These are phyloP conservation scores for Lypha dubia DNA, from an alignment of 2,888 invertebrate genomes.

Conservation along the genomic window DNA sequence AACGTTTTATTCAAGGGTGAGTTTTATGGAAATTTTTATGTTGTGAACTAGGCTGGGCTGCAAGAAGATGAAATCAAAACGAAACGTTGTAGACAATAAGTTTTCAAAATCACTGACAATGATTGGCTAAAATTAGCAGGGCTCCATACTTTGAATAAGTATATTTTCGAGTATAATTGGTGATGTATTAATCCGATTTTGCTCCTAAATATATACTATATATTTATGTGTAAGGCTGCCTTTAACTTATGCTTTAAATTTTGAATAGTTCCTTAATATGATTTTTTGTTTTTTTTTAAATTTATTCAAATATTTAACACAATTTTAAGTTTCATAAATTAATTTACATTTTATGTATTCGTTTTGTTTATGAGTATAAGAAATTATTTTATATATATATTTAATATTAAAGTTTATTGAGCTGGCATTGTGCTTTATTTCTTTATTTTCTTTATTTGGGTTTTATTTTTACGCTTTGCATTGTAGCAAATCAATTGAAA, in stretches of 20 bases:
- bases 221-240: neutral
- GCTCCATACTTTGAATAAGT: too few relatives aligned
- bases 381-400: neutral
- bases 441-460: conserved; percentile 40
- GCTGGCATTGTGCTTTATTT: conserved; percentile 59
- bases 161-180: too few relatives aligned
- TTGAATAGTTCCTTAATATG: too few relatives aligned
- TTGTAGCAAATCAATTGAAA: conserved; percentile 69
- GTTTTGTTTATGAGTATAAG: neutral
- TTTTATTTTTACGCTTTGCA: conserved; percentile 22
- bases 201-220: neutral
- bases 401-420: conserved; percentile 59
- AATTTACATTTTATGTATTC: conserved; percentile 26
- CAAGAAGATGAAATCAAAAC: neutral
- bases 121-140: too few relatives aligned
- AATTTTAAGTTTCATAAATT: conserved; percentile 46
- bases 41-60: neutral
- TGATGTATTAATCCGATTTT: too few relatives aligned
- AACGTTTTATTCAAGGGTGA: neutral
- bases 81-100: too few relatives aligned
- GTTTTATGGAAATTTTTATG: neutral
- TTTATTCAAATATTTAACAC: conserved; percentile 16
- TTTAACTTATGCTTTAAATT: too few relatives aligned
- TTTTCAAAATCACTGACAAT: too few relatives aligned
- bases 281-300: too few relatives aligned